These are phyloP conservation scores for Leptodirus hochenwartii DNA, from an alignment of 2,888 invertebrate species.

Conservation along the genomic window DNA sequence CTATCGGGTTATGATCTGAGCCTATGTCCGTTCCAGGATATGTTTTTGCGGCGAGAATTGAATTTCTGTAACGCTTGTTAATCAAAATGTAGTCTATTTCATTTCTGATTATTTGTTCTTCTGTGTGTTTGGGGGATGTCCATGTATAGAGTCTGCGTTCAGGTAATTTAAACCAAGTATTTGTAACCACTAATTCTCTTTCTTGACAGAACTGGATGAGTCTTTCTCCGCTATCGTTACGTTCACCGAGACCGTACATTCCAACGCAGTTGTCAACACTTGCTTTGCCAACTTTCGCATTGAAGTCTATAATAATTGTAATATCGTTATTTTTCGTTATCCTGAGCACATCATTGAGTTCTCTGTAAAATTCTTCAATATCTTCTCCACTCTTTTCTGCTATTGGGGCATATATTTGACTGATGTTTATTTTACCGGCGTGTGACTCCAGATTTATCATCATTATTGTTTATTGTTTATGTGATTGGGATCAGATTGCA, in stretches of 20 bases:
- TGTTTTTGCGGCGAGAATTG: constrained; percentile 11
- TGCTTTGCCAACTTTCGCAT: constrained; percentile 12
- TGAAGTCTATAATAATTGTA: constrained; percentile 12
- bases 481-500: too few species aligned
- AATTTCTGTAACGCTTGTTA: constrained; percentile 12
- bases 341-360: constrained; percentile 9
- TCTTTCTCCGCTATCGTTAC: constrained; percentile 13
- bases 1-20: constrained; percentile 13
- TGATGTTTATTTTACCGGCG: constrained; percentile 10
- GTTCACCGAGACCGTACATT: constrained; percentile 11
- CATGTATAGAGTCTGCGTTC: constrained; percentile 14
- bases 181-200: constrained; percentile 12
- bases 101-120: constrained; percentile 13
- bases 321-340: constrained; percentile 9
- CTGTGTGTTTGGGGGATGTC: constrained; percentile 12
- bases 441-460: constrained; percentile 6
- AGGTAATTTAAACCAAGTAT: constrained; percentile 15
- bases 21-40: constrained; percentile 10
- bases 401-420: constrained; percentile 13
- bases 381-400: constrained; percentile 10
- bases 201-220: constrained; percentile 14
- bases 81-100: constrained; percentile 15
- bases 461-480: too few species aligned
- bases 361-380: constrained; percentile 11
- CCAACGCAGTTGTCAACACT: constrained; percentile 9